Evolutionary conservation across 2,888 invertebrate species (phyloP), one percentile per base, ranked within the genome.

Genomic region (Phaonia tiefii): DNA sequence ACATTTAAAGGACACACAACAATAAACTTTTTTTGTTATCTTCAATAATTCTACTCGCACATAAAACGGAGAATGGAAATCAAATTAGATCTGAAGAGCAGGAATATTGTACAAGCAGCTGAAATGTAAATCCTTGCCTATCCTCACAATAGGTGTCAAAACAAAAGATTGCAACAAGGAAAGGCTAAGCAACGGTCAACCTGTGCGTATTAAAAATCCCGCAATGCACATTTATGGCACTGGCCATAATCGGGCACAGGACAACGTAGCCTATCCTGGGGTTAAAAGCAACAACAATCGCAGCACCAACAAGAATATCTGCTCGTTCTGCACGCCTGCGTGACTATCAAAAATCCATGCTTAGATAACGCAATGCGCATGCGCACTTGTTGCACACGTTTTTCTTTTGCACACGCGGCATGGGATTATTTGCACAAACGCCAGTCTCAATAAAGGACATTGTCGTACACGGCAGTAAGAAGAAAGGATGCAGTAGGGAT

Each of bases 301-400:
- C 17, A 22, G 3, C 42, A n/a, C 39, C 1, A 0, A 0, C 10
- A 15, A 58, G 39, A 11, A 1, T 10, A 15, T 1, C 26, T 15
- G 2, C 15, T n/a, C 10, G 42, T 2, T 22, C 42, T 51, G 42
- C 76, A 77, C 69, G 76, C 70, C 66, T 25, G 76, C 65, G 73
- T 76, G 70, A 76, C 72, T 42, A 49, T 54, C 65, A 58, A 70
- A 63, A 74, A 20, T 63, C 44, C 37, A 66, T 22, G 44, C 22
- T 42, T 11, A 13, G 10, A 25, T 56, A 70, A 58, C 49, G 69
- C 74, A 80, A 76, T 44, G 58, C 49, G 66, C 70, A 25, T 77
- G 74, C 17, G 73, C 42, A 74, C 65, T 70, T 70, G 42, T 51
- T 42, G 20, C 72, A 71, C 74, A 70, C 58, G 60, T 60, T 71